phyloP scores from a whole-genome alignment of 2,888 invertebrate genomes.

The Caenorhabditis afra region DNA sequence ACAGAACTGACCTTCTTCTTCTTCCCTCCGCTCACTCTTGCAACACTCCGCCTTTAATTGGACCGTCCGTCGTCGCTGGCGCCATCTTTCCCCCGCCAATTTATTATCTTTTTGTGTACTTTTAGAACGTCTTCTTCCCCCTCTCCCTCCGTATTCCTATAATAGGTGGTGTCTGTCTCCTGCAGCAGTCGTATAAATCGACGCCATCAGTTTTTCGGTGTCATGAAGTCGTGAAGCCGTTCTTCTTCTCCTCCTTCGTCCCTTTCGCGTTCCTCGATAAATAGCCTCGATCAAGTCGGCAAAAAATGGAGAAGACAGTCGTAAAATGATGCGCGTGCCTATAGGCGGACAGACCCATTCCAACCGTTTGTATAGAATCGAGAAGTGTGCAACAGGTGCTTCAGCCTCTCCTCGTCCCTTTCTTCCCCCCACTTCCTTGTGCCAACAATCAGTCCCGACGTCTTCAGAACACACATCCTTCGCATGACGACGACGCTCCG shows the following conservation, averaged over 20 bases:
- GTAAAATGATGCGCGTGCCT: constrained; percentile 45
- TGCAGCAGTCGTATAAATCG: constrained; percentile 47
- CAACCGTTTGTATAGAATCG: constrained; percentile 19
- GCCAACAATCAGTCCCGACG: not conserved
- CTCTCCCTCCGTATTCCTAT: constrained; percentile 37
- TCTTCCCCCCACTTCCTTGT: constrained; percentile 16
- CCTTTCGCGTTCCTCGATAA: constrained; percentile 48
- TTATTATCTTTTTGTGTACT: constrained; percentile 60
- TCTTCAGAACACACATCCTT: constrained; percentile 3
- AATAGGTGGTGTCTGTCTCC: constrained; percentile 24
- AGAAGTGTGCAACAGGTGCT: constrained; percentile 47
- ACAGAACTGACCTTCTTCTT: constrained; percentile 22
- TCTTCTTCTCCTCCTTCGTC: constrained; percentile 28
- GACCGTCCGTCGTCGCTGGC: constrained; percentile 26
- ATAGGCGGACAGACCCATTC: constrained; percentile 6
- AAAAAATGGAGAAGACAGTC: constrained; percentile 47
- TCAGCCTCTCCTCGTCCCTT: not conserved
- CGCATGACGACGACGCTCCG: constrained; percentile 41
- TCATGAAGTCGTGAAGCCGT: constrained; percentile 18
- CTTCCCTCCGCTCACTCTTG: constrained; percentile 18
- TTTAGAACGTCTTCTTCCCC: constrained; percentile 23
- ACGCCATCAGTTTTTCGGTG: constrained; percentile 40
- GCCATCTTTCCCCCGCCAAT: constrained; percentile 44
- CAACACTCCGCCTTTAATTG: constrained; percentile 50
- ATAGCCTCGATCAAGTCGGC: constrained; percentile 50